Evolutionary conservation across 2,113 vertebrate species (phyloP), one percentile per base, ranked within the genome.

Genomic region (Noturus placidus): DNA sequence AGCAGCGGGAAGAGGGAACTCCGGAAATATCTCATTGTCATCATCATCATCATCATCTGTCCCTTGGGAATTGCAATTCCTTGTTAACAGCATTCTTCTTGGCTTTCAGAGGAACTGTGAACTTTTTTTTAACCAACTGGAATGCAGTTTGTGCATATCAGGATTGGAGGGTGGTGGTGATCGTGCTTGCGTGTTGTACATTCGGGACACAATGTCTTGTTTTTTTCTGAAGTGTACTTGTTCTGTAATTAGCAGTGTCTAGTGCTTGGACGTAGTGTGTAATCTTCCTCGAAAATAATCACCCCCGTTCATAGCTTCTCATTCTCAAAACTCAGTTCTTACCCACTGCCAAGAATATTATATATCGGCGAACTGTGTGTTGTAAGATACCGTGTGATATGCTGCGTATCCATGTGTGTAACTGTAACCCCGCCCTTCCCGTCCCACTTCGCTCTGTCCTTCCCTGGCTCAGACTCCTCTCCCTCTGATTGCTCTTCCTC

Each of bases 401-500:
- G 88, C 74, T 61, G 87, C 81, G 87, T 91, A 90, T 90, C 84
- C 89, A 85, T 90, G 90, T 80, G 78, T 59, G 19, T 59, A 57
- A 87, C 82, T 85, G 89, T 91, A 50, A 27, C 61, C 2, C 88
- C 88, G 87, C 88, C 88, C 42, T 0, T 5, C 87, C 25, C 85
- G 89, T 88, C 70, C 63, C 89, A 56, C 54, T 61, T 80, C n/a
- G 4, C 33, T 8, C 33, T 13, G 56, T 82, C 85, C 87, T 85
- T 82, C 83, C 88, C 88, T 80, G 78, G 50, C 88, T 89, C 67
- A 82, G 85, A 86, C 89, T 52, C 61, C 70, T 77, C 57, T 89
- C 88, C 89, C 83, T 90, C 90, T 94, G 93, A 95, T 95, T 95
- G 88, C 93, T 93, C 91, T 95, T 95, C 94, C 94, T 95, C 92